Percentiles rank a stretch among this genome's conserved stretches.
Evolutionary conservation across 2,113 vertebrate species (phyloP).

Genomic region (Rhinopithecus roxellana): DNA sequence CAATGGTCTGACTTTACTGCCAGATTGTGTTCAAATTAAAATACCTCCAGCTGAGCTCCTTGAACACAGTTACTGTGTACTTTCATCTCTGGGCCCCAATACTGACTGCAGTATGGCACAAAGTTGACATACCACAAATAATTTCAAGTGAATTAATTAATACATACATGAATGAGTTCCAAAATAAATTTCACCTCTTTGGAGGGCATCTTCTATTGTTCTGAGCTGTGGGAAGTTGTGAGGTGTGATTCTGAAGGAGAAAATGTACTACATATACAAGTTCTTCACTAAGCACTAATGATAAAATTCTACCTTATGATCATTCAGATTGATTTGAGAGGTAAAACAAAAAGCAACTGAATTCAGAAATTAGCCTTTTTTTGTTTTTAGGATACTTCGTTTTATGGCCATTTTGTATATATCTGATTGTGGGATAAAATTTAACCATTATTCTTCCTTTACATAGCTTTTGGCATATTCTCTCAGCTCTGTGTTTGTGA

Average conservation of each 20-base stretch:
- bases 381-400: background rate
- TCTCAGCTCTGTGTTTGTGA: background rate
- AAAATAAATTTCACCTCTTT: background rate
- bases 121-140: background rate
- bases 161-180: background rate
- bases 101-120: background rate
- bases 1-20: background rate
- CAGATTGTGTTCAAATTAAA: background rate
- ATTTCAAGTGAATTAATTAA: background rate
- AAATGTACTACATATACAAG: background rate
- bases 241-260: background rate
- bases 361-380: background rate
- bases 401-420: background rate
- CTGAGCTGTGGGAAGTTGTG: background rate
- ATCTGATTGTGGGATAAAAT: background rate
- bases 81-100: background rate
- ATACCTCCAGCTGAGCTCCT: background rate
- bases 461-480: background rate
- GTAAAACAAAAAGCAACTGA: background rate
- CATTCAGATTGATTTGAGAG: background rate
- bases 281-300: background rate
- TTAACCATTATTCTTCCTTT: background rate
- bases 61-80: background rate
- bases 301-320: background rate
- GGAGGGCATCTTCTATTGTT: background rate